phyloP scores from a whole-genome alignment of 2,888 invertebrate species.

The Lottia gigantea region DNA sequence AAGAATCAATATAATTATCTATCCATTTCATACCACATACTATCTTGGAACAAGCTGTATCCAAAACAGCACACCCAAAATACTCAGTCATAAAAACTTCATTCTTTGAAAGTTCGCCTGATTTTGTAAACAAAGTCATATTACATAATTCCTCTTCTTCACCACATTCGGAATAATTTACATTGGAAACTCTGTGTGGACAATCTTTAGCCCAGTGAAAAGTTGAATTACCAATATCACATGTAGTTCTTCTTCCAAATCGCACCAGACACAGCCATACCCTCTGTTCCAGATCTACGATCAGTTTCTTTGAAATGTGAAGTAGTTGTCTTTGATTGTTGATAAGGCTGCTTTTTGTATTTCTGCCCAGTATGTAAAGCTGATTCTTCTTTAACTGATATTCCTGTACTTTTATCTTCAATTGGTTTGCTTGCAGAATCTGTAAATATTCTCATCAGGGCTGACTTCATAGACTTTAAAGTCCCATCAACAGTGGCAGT shows the following conservation, averaged over 20 bases:
- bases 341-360: neutral
- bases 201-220: conserved; percentile 26
- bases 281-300: neutral
- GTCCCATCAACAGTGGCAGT: conserved; percentile 19
- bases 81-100: conserved; percentile 23
- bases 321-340: too few species aligned
- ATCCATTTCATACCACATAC: neutral
- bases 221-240: conserved; percentile 13
- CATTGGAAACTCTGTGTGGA: neutral
- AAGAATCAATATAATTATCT: neutral
- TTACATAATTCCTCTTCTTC: neutral
- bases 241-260: conserved; percentile 9
- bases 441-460: conserved; percentile 14
- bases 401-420: neutral
- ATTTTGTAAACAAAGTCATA: neutral
- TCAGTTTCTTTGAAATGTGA: neutral
- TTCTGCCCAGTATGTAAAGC: neutral
- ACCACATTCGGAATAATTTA: neutral
- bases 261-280: too few species aligned
- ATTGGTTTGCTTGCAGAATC: neutral
- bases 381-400: neutral
- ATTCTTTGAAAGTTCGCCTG: neutral
- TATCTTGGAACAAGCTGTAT: conserved; percentile 18
- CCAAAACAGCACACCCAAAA: conserved; percentile 15
- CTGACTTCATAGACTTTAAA: conserved; percentile 22